Evolutionary conservation across 2,113 vertebrate genomes (phyloP).

Genomic region (Pheucticus melanocephalus): DNA sequence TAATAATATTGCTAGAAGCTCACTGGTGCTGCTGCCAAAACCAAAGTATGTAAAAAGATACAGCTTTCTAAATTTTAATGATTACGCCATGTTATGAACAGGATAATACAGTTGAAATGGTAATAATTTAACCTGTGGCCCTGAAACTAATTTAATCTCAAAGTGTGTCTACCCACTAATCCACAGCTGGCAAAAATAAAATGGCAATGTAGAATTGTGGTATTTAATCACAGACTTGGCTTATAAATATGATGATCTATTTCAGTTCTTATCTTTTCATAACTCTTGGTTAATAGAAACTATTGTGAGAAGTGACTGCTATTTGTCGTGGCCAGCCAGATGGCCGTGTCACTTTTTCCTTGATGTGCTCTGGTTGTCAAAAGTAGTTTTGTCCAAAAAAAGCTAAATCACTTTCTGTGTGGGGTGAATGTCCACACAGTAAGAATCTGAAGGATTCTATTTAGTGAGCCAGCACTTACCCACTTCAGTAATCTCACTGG

Average conservation of each 20-base stretch:
- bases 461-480: not conserved
- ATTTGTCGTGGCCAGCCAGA: accelerated
- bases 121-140: not conserved
- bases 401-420: not conserved
- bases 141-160: not conserved
- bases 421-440: not conserved
- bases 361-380: not conserved
- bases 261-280: not conserved
- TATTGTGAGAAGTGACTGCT: not conserved
- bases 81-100: not conserved
- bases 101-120: not conserved
- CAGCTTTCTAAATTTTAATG: not conserved
- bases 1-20: not conserved
- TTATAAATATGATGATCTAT: not conserved
- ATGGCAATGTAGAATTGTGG: not conserved
- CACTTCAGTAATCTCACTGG: not conserved
- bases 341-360: not conserved
- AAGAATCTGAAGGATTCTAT: not conserved
- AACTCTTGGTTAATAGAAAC: not conserved
- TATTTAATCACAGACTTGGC: not conserved
- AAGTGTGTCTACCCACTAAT: not conserved
- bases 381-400: not conserved
- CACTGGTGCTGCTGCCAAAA: not conserved
- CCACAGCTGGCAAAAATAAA: not conserved
- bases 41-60: not conserved